Base-by-base conservation (phyloP, 2,888 invertebrate species). In the Plutella xylostella region DNA sequence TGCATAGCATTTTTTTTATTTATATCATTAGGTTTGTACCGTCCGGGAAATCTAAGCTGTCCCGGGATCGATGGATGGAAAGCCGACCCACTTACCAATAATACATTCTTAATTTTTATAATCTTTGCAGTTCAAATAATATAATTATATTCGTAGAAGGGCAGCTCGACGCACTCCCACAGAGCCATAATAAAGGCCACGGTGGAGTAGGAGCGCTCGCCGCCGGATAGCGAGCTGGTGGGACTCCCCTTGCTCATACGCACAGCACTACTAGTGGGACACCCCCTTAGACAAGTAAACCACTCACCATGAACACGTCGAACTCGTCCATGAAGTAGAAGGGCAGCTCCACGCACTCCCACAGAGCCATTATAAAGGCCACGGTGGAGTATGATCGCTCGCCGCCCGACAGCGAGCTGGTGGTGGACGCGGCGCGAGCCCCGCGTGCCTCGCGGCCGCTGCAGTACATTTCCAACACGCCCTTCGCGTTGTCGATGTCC, bases 311-410 rank as follows among this genome's bases (percentile, higher is more conserved):
- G 66, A 94, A 98, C 0, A 98, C 96, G 65, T 98, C 97, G 67
- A 97, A 98, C 85, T 98, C 98, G 72, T 98, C 98, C 56, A 98
- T 85, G 71, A 96, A 90, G 85, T 92, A 92, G 77, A 98, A 97
- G 0, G 98, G 98, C 60, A 94, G 89, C 61, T 93, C 91, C 61
- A 95, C 92, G 53, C 92, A 92, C 48, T 94, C 92, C 98, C 98
- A 98, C 25, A 98, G 85, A 22, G 97, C 89, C 74, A 97, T 89
- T 53, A 98, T 88, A 70, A 98, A 94, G 28, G 96, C 94, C 9
- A 97, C 93, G 0, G 97, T 98, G n/a, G 96, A 91, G 78, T 93
- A 98, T 2, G 96, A 96, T 46, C 96, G 88, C 82, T 98, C 98
- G 4, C 98, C 98, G 31, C 98, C 98, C 0, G 97, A 97, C 52